A percentile compares a stretch with the other conserved stretches of the same genome.
phyloP scores from a whole-genome alignment of 2,888 invertebrate species.

The Yponomeuta plumbellus region DNA sequence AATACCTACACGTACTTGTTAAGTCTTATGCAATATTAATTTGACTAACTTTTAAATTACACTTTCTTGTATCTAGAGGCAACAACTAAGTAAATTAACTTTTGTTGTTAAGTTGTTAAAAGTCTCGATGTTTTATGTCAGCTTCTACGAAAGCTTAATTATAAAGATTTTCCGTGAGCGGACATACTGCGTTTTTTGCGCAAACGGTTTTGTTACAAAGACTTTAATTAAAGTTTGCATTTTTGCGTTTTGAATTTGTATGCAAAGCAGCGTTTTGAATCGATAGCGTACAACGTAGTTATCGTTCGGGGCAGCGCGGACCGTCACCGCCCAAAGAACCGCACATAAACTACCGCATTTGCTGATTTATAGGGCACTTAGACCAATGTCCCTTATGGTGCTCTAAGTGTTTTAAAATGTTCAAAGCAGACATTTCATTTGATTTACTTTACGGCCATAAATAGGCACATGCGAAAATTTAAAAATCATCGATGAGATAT shows the following conservation, averaged over 20 bases:
- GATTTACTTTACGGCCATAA: conserved; percentile 30
- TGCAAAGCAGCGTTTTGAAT: background rate
- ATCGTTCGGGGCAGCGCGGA: background rate
- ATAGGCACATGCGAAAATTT: conserved; percentile 18
- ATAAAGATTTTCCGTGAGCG: background rate
- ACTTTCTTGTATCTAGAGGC: background rate
- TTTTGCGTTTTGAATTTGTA: conserved; percentile 9
- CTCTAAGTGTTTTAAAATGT: conserved; percentile 46
- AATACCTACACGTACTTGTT: no score
- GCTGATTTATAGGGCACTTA: conserved; percentile 54
- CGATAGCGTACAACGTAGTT: background rate
- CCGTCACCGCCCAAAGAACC: conserved; percentile 22
- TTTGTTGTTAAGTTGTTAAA: background rate
- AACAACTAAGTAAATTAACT: background rate
- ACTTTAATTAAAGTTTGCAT: conserved; percentile 11
- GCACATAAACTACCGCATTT: conserved; percentile 39
- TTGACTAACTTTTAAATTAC: background rate
- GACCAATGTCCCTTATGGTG: conserved; percentile 41
- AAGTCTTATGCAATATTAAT: background rate
- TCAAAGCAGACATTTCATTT: conserved; percentile 31
- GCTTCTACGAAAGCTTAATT: conserved; percentile 2
- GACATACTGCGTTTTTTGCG: background rate
- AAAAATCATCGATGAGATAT: conserved; percentile 15
- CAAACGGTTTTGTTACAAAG: background rate
- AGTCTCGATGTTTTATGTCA: conserved; percentile 6